Base-by-base conservation (phyloP, 2,888 invertebrate genomes). In the Ormyrus labotus region DNA sequence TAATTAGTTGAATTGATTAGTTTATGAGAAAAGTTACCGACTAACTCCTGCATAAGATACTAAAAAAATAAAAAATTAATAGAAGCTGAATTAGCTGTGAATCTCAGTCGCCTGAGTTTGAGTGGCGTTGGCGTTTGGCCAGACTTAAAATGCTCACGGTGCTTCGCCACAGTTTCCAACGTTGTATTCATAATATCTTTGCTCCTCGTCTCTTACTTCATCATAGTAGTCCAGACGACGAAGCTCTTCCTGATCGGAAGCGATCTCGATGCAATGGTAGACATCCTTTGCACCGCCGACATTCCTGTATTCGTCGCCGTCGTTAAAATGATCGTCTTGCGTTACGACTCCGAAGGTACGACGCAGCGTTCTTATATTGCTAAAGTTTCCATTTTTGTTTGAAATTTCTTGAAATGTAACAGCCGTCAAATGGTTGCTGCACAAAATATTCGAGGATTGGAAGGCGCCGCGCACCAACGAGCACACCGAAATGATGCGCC, bases 61-160 rank as follows among this genome's bases (percentile, higher is more conserved):
- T 34, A 34, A 34, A 34, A 4, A 34, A 34, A 34, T 4, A 4
- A 34, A 34, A 34, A 34, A 34, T 34, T 4, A 34, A 34, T 48
- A 55, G 77, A 50, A 6, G 63, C 57, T 4, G n/a, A 50, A 11
- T 77, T 19, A n/a, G 70, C 70, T 2, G 55, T 74, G 10, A 64
- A 64, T 7, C 13, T 63, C 6, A 73, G 73, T 50, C 72, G 72
- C 9, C 19, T 60, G 50, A 57, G 60, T 57, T 50, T 81, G 34
- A 8, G 53, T 47, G 8, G 53, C 9, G 50, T 81, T 9, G 82
- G 82, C 4, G 60, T 82, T 19, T 81, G 82, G 82, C 81, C 82
- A 6, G 58, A 81, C 51, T n/a, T 70, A 8, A 47, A 70, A 47
- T 47, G 64, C 13, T 68, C 77, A 2, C 13, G 57, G 5, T 45